Base-by-base conservation (phyloP, 2,797 vertebrate genomes). In the Ctenopoma multispine region DNA sequence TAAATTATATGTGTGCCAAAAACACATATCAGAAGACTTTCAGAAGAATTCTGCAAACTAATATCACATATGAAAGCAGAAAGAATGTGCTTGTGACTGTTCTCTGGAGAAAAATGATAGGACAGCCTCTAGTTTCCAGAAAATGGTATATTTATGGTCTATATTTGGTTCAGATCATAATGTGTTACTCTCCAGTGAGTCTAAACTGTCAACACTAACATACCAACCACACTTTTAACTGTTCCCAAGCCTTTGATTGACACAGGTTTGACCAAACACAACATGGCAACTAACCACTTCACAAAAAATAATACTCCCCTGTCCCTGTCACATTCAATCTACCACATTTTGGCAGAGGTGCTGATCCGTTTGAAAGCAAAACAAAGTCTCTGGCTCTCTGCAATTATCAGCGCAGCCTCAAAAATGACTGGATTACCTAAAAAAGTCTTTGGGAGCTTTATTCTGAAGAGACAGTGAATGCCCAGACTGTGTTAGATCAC, bases 241-340 rank as follows among this genome's bases (percentile, higher is more conserved):
- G 21, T 47, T 75, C 53, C 49, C 2, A 51, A 66, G 72, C 3
- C 79, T 80, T 66, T 51, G 34, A 69, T 47, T 69, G 55, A 67
- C 69, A 54, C 66, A 12, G 8, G 55, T 75, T 75, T 87, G 84
- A 88, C 63, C 48, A 55, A 81, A 89, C 53, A 61, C 58, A 83
- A 77, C 63, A 47, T 68, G 88, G 67, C 86, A 89, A 77, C 61
- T 66, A 21, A 85, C 51, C 64, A 65, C 58, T 67, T 69, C 23
- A 65, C 34, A 77, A 51, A 65, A 71, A 65, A 66, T 13, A 43
- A 66, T 27, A 21, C 40, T 60, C 74, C 18, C 61, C 38, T 5
- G 11, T 65, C 64, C 72, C 71, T 85, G 77, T 87, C 83, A 80
- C 77, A 69, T 79, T 80, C 36, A 41, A 29, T 90, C 41, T 62